Evolutionary conservation across 2,888 invertebrate genomes (phyloP).

Genomic region (Cataglyphis rosenhaueri): DNA sequence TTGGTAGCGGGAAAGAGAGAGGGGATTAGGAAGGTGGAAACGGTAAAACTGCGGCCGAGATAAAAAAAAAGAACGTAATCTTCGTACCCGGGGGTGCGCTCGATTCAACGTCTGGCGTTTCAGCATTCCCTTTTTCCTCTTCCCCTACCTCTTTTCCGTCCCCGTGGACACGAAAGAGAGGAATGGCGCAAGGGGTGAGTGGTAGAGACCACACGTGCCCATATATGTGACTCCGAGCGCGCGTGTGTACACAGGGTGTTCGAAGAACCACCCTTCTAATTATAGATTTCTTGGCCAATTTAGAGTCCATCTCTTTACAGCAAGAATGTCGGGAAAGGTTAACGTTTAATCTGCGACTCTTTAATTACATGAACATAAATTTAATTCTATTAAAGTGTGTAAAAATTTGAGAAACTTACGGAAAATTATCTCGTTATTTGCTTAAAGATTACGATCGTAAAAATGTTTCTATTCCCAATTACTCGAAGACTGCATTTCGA

Average conservation of each 20-base stretch:
- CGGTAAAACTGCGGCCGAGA: conserved; percentile 32
- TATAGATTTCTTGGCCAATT: background rate
- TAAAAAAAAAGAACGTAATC: conserved; percentile 60
- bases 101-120: conserved; percentile 70
- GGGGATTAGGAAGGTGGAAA: background rate
- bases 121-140: conserved; percentile 53
- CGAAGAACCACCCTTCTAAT: conserved; percentile 9
- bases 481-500: background rate
- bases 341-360: background rate
- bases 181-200: conserved; percentile 33
- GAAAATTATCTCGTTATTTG: background rate
- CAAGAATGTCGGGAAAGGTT: background rate
- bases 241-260: conserved; percentile 25
- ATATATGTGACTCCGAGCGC: conserved; percentile 16
- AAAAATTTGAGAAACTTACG: background rate
- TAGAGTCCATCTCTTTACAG: background rate
- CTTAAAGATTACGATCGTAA: background rate
- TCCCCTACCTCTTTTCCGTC: conserved; percentile 22
- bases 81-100: conserved; percentile 66
- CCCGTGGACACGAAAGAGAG: conserved; percentile 52
- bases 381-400: background rate
- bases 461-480: background rate
- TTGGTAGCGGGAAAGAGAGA: conserved; percentile 8
- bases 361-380: background rate
- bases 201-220: conserved; percentile 4